Base-by-base conservation (phyloP, 23 tunicate genomes). In the Halocynthia aurantium region DNA sequence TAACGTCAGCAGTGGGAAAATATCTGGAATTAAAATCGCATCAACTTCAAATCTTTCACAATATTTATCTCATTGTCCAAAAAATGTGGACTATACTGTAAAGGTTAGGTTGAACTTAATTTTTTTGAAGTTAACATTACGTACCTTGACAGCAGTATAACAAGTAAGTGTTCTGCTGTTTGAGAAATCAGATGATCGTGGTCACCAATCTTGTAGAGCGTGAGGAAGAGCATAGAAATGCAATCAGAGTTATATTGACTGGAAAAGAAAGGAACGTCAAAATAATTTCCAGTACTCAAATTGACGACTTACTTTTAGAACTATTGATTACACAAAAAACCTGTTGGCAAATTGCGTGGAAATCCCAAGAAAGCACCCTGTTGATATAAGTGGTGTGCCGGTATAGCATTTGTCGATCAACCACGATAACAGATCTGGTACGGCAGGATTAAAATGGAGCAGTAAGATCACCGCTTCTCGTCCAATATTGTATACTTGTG, bases 351-450 rank as follows among this genome's bases (percentile, higher is more conserved):
- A 87, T n/a, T 69, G 71, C 7, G 76, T 70, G 6, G 84, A 77
- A 10, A 91, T 77, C 65, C 90, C 80, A 22, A 78, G 70, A 62
- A 91, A 91, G 65, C 97, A 91, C 50, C 84, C 84, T 10, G 72
- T 22, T 2, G 87, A 61, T n/a, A 91, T 87, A 40, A 81, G 82
- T 31, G 51, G 71, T 6, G 84, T 50, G 6, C 86, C 89, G 10
- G 90, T 85, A 84, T 85, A 91, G 60, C 97, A 85, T 52, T 91
- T 91, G 53, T 77, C 97, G 52, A 91, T 67, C 66, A 91, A 51
- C 97, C 97, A 91, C 13, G 80, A 12, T 55, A 85, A 57, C 9
- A 81, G 77, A 7, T 72, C 31, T 22, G 75, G 68, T 8, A 53
- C 53, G 52, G 60, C 73, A 8, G 71, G 65, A 67, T 91, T 91